Evolutionary conservation across 2,113 vertebrate species (phyloP), one percentile per base, ranked within the genome.

Genomic region (Jacana jacana): DNA sequence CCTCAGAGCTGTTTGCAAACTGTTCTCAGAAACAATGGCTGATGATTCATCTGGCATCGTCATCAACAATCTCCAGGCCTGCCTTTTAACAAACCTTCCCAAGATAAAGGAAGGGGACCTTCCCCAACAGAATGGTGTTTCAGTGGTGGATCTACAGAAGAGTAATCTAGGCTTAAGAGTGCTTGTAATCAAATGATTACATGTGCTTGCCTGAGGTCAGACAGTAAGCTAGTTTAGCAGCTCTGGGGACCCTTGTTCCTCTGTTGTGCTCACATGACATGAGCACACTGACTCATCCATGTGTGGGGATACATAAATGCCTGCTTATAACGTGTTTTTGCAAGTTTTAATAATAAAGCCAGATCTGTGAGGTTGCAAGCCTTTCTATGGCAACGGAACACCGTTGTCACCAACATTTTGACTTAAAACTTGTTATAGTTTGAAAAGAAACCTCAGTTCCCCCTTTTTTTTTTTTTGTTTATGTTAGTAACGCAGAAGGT

Each of bases 21-120:
- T 88, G 54, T 92, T 95, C 91, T 91, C 80, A 87, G 88, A 92
- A 95, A 96, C 83, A 95, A 94, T 95, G 92, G 83, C 69, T 92
- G 93, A 93, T 92, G 91, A 96, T 95, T 96, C 93, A 97, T 95
- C 91, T 90, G 73, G 57, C 72, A 58, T 60, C 48, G 23, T 91
- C 89, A 94, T 70, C 84, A 91, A 72, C 89, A 72, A 31, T 60
- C 77, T 68, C 69, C 81, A 79, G 51, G 70, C 65, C 57, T 96
- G 86, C 51, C 28, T 84, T 92, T 66, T 81, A 81, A 81, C 61
- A 89, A 73, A 83, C 42, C 66, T 89, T 85, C 64, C 68, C 81
- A 79, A 91, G 94, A 86, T 81, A 93, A 88, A 95, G 66, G 23
- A 68, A 86, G 52, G 18, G 9, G 57, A 64, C 73, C 83, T 88